Conservation (phyloP, 2,888 invertebrate genomes). For the Stratiomys singularior region DNA sequence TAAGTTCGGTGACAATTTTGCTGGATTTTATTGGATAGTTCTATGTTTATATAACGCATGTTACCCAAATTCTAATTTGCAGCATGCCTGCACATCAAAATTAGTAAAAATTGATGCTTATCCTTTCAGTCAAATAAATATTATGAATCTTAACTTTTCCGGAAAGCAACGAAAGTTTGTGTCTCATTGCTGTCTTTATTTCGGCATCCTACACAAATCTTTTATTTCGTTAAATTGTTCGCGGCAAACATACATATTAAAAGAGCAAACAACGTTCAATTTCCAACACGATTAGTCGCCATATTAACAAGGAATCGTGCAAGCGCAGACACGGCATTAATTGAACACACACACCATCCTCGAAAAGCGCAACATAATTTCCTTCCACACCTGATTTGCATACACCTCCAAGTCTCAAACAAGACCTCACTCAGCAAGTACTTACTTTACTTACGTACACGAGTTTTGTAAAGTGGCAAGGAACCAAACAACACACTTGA, state of each 20-base stretch:
- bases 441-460: constrained; percentile 21
- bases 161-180: no score
- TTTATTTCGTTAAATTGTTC: not conserved
- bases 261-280: constrained; percentile 7
- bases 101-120: no score
- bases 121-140: no score
- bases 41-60: no score
- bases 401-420: constrained; percentile 48
- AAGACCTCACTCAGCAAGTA: constrained; percentile 48
- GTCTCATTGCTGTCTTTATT: no score
- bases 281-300: constrained; percentile 50
- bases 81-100: no score
- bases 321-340: constrained; percentile 51
- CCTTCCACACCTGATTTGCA: constrained; percentile 52
- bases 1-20: no score
- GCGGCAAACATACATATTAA: not conserved
- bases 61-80: no score
- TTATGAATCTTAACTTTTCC: no score
- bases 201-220: no score
- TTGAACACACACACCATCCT: constrained; percentile 50
- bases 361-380: constrained; percentile 51
- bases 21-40: no score
- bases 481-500: constrained; percentile 39
- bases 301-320: constrained; percentile 52
- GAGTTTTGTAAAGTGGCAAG: constrained; percentile 16